Evolutionary conservation across 2,113 vertebrate species (phyloP).

Genomic region (Trinectes maculatus): DNA sequence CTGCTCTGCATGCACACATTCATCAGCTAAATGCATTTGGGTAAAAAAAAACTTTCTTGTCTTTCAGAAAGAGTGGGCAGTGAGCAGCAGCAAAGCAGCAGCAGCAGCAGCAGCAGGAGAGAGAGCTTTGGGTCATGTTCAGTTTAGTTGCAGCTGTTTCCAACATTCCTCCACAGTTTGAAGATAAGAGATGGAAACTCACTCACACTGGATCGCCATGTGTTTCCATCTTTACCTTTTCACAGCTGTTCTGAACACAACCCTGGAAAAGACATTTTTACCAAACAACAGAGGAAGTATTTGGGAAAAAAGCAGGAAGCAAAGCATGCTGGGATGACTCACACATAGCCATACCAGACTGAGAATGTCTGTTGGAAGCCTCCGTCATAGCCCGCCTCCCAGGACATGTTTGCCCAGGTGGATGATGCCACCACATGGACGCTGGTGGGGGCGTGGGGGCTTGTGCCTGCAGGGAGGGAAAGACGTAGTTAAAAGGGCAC

Average conservation of each 20-base stretch:
- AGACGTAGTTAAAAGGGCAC: slow-evolving; percentile 36
- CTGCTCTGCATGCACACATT: neutral
- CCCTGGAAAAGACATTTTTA: slow-evolving; percentile 58
- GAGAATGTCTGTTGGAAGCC: slow-evolving; percentile 99
- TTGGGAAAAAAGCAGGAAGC: slow-evolving; percentile 89
- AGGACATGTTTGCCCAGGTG: slow-evolving; percentile 96
- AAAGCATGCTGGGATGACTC: slow-evolving; percentile 99
- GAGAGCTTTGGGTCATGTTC: slow-evolving; percentile 59
- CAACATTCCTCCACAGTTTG: slow-evolving; percentile 4
- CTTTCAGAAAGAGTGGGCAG: too few relatives aligned
- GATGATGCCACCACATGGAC: slow-evolving; percentile 90
- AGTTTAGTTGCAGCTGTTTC: slow-evolving; percentile 55
- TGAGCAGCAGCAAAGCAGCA: slow-evolving; percentile 51
- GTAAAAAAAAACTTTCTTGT: too few relatives aligned
- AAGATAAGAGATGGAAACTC: slow-evolving; percentile 61
- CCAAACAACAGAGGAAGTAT: slow-evolving; percentile 58
- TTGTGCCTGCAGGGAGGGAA: slow-evolving; percentile 87
- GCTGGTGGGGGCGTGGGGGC: slow-evolving; percentile 92
- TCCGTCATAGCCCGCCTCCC: slow-evolving; percentile 95
- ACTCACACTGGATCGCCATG: slow-evolving; percentile 48
- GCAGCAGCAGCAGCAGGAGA: slow-evolving; percentile 49
- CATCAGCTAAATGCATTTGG: neutral
- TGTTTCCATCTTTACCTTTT: slow-evolving; percentile 57
- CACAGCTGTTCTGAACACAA: slow-evolving; percentile 74
- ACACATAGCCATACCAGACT: slow-evolving; percentile 99